These are phyloP conservation scores for Mastomys coucha DNA, from an alignment of 2,113 vertebrate species.

Conservation along the genomic window DNA sequence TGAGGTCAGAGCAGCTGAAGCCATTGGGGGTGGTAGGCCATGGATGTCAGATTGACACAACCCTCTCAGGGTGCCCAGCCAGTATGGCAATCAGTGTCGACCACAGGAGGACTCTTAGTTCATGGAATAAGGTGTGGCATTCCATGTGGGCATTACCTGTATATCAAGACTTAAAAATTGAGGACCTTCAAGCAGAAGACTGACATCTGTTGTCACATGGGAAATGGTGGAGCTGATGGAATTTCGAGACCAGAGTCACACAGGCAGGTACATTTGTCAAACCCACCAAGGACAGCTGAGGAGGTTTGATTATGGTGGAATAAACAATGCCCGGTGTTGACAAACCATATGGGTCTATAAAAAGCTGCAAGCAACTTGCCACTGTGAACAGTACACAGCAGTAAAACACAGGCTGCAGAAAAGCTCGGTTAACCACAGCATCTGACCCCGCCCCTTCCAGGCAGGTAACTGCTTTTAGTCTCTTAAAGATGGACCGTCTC, in stretches of 20 bases:
- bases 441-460: background rate
- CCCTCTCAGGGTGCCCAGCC: background rate
- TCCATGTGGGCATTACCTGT: too few species aligned
- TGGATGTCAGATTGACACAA: background rate
- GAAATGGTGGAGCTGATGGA: background rate
- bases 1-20: background rate
- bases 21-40: background rate
- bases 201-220: rapidly evolving
- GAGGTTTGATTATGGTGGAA: background rate
- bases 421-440: too few species aligned
- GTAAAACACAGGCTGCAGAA: background rate
- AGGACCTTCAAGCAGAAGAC: background rate
- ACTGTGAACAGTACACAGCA: background rate
- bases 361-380: background rate
- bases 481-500: too few species aligned
- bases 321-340: background rate
- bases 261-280: background rate
- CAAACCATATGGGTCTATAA: background rate
- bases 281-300: background rate
- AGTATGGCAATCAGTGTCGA: background rate
- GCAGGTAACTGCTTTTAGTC: background rate
- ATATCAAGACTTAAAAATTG: too few species aligned
- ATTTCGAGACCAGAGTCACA: background rate
- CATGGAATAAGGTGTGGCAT: background rate
- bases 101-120: too few species aligned